phyloP scores from a whole-genome alignment of 2,113 vertebrate genomes.

The Hemichromis elongatus region DNA sequence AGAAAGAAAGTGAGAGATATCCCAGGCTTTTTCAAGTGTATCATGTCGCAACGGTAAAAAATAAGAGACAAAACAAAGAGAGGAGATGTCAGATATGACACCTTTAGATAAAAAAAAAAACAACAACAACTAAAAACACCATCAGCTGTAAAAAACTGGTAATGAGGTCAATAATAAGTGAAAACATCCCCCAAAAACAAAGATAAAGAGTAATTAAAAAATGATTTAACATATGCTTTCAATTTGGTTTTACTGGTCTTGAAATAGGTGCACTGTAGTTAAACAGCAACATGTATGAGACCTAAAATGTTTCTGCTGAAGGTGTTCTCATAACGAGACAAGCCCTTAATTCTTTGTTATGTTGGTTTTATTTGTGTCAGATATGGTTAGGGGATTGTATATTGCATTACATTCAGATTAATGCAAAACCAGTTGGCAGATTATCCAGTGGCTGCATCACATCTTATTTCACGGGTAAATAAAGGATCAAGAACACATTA shows the following conservation, averaged over 20 bases:
- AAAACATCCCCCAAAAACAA: neutral
- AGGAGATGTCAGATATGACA: neutral
- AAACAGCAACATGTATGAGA: neutral
- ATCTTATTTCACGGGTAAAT: constrained; percentile 60
- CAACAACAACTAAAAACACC: neutral
- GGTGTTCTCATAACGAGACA: neutral
- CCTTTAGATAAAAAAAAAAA: neutral
- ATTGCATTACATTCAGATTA: constrained; percentile 22
- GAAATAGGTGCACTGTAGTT: neutral
- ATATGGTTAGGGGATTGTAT: neutral
- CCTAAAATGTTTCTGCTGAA: neutral
- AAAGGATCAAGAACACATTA: constrained; percentile 52
- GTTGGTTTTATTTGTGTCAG: constrained; percentile 13
- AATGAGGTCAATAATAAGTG: neutral
- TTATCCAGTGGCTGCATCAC: constrained; percentile 44
- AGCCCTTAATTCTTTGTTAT: neutral
- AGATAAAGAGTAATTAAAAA: neutral
- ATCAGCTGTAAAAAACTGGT: neutral
- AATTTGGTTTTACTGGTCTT: neutral
- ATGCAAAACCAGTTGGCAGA: constrained; percentile 35
- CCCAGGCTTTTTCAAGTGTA: neutral
- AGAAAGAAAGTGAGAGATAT: constrained; percentile 1
- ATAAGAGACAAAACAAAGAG: neutral
- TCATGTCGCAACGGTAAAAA: neutral
- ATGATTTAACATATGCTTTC: neutral